Evolutionary conservation across 2,888 invertebrate genomes (phyloP), one percentile per base, ranked within the genome.

Genomic region (Eueremaeus valkanovi): DNA sequence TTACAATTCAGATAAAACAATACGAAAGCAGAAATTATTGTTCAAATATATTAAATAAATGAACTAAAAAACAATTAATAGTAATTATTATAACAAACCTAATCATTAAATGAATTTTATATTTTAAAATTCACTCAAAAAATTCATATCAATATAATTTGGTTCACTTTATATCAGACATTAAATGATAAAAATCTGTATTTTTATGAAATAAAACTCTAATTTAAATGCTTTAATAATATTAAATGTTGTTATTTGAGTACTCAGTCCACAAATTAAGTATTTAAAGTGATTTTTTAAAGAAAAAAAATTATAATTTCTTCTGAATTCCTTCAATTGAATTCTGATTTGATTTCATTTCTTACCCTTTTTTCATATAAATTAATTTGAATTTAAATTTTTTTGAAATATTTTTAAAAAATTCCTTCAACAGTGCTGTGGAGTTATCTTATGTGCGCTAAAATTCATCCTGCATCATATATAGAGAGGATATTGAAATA

Each of bases 61-160:
- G n/a, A n/a, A n/a, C n/a, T 55, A 9, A 55, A 55, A 55, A 55
- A 55, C 55, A 55, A 55, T 55, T 55, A 55, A 55, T 55, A 55
- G 55, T 27, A 27, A 55, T 55, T 55, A 24, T 55, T 27, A 55
- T 27, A 27, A 27, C 27, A 55, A 55, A 27, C 18, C 24, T 55
- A 27, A 27, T 27, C 24, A 55, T 55, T 55, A 27, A 8, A 27
- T 55, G 55, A 55, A 27, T 45, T 13, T 45, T 45, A n/a, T 45
- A 16, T 45, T 16, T 45, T 45, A 3, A 45, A 45, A 45, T 45
- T 6, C 16, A 11, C 45, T 45, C 45, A 45, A 45, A 45, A 45
- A 45, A 3, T 16, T 45, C 3, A 45, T 51, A 55, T 55, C 55
- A 27, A 55, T 55, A 27, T 55, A 55, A 55, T 55, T 55, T 24